Percentiles rank a stretch among this genome's conserved stretches.
Evolutionary conservation across 1,140 invertebrate genomes (phyloP).

Genomic region (Pollicipes pollicipes): DNA sequence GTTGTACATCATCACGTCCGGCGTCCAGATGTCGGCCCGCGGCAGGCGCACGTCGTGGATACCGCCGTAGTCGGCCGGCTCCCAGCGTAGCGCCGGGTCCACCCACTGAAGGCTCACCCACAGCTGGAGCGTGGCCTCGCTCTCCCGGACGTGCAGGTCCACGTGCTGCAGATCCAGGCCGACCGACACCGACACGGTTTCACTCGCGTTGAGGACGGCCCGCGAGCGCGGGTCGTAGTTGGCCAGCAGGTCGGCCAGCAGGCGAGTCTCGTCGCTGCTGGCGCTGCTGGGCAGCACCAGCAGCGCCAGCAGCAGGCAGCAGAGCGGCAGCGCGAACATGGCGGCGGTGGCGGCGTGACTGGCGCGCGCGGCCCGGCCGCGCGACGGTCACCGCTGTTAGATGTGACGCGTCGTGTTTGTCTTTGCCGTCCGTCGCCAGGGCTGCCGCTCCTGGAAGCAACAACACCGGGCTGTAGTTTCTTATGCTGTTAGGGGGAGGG

Average conservation of each 20-base stretch:
- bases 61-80: constrained; percentile 77
- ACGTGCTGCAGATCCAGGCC: not conserved
- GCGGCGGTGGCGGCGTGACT: too few relatives aligned
- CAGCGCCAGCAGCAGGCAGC: not conserved
- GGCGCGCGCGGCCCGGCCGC: too few relatives aligned
- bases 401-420: too few relatives aligned
- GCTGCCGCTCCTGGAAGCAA: too few relatives aligned
- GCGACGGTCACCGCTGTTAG: too few relatives aligned
- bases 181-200: not conserved
- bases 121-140: not conserved
- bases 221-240: not conserved
- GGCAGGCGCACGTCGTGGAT: constrained; percentile 85
- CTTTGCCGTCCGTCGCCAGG: too few relatives aligned
- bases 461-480: too few relatives aligned
- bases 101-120: constrained; percentile 68
- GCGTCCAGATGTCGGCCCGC: constrained; percentile 89
- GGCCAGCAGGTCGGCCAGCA: not conserved
- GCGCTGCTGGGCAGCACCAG: not conserved
- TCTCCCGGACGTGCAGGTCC: not conserved
- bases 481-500: too few relatives aligned
- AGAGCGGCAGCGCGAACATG: not conserved
- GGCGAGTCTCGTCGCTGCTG: not conserved
- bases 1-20: constrained; percentile 97
- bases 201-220: not conserved
- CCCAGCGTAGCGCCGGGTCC: constrained; percentile 92